Percentiles rank a stretch among this genome's conserved stretches.
These are phyloP conservation scores for Oncorhynchus gorbuscha DNA, from an alignment of 2,113 vertebrate genomes.

Conservation along the genomic window DNA sequence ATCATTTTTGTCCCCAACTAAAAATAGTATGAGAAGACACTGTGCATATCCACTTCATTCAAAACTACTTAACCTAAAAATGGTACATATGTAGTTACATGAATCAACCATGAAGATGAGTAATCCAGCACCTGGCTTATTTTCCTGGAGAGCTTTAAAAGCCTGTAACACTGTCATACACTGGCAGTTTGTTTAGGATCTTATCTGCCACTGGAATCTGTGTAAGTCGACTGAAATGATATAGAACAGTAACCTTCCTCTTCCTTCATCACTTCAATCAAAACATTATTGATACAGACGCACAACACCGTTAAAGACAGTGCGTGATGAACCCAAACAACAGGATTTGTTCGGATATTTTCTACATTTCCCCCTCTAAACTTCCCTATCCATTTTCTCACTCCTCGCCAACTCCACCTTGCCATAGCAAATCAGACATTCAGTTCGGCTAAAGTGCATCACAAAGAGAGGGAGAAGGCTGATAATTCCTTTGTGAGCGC, in stretches of 20 bases:
- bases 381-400: not conserved
- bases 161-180: not conserved
- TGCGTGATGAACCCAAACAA: not conserved
- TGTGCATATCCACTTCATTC: no score
- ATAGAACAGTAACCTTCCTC: not conserved
- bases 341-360: not conserved
- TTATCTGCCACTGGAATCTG: not conserved
- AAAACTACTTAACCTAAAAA: no score
- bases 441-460: not conserved
- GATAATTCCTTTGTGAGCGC: no score
- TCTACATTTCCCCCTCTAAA: not conserved
- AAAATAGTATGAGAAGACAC: no score
- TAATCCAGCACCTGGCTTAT: not conserved
- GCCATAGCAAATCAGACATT: not conserved
- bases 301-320: not conserved
- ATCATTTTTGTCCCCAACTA: no score
- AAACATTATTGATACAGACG: not conserved
- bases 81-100: no score
- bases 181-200: not conserved
- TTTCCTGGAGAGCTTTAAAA: not conserved
- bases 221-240: not conserved
- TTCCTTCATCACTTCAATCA: not conserved
- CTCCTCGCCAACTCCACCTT: not conserved
- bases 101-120: not conserved
- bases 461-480: no score